Evolutionary conservation across 2,888 invertebrate species (phyloP).

Genomic region (Congeria kusceri): DNA sequence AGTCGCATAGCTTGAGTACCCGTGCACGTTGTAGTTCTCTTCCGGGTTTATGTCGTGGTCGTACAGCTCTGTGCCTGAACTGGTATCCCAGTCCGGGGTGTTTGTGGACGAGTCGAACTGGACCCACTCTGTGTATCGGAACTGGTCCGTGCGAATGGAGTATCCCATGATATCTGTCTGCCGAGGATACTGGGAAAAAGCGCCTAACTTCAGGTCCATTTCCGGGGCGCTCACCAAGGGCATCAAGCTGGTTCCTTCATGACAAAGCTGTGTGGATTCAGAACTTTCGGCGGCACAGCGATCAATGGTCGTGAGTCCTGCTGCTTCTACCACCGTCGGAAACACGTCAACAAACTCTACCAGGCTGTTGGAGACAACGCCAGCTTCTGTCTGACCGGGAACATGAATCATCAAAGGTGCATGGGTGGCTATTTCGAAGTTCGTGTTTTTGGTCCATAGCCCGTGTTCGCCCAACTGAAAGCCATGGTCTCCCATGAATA

Average conservation of each 20-base stretch:
- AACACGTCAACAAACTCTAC: constrained; percentile 66
- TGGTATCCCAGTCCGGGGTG: constrained; percentile 51
- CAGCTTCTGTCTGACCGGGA: constrained; percentile 60
- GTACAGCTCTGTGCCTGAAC: constrained; percentile 61
- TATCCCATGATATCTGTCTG: constrained; percentile 61
- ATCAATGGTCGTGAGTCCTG: constrained; percentile 47
- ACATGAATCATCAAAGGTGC: constrained; percentile 3
- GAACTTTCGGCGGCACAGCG: constrained; percentile 57
- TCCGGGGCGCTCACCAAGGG: constrained; percentile 45
- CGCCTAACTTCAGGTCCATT: constrained; percentile 26
- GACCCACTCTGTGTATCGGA: constrained; percentile 74
- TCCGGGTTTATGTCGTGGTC: constrained; percentile 61
- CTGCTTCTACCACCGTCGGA: constrained; percentile 62
- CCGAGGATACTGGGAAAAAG: constrained; percentile 60
- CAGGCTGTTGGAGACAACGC: constrained; percentile 52
- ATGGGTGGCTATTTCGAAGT: constrained; percentile 57
- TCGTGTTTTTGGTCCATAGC: constrained; percentile 71
- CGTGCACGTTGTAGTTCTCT: constrained; percentile 62
- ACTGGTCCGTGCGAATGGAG: constrained; percentile 63
- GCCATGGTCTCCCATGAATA: constrained; percentile 69
- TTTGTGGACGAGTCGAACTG: constrained; percentile 45
- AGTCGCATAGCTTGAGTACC: constrained; percentile 64
- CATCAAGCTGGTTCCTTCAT: constrained; percentile 47
- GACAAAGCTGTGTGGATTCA: constrained; percentile 6
- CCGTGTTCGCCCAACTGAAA: constrained; percentile 72